Evolutionary conservation across 1,140 invertebrate genomes (phyloP), one percentile per base, ranked within the genome.

Genomic region (Pseudomyrmex flavicornis): DNA sequence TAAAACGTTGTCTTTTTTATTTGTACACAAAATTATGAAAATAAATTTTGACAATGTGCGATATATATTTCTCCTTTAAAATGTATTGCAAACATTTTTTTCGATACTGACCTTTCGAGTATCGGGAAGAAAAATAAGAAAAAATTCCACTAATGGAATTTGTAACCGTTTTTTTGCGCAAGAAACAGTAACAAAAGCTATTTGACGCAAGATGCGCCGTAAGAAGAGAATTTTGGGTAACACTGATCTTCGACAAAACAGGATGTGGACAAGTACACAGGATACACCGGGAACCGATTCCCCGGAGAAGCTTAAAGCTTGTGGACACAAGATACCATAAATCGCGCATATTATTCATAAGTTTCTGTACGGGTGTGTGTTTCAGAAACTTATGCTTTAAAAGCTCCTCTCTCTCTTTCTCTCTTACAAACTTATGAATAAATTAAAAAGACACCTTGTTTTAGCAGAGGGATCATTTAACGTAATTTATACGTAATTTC

Each of bases 321-420:
- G 76, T 79, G 76, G 65, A 80, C 76, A 72, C 76, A 72, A 80
- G 76, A 80, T 59, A 80, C 65, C 65, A 20, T 44, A 46, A 80
- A 22, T 80, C 76, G 66, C 59, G 66, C 66, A 35, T 72, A 66
- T 72, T 70, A 80, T 72, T 80, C 76, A 70, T 35, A 70, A 79
- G 76, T 70, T 61, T 54, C 52, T 59, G 7, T 35, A 66, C 22
- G 46, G 61, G 22, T 35, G 35, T 35, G 20, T 15, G 46, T 58
- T 48, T 10, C 22, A 80, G 46, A 59, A 50, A 80, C 50, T 50
- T 50, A 54, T 22, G 44, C 12, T 59, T 9, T 15, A 7, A 12
- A 20, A 50, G 15, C 66, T 7, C 5, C 5, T 26, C 5, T 7
- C 35, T 7, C 35, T 3, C 13, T 12, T 9, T 15, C 26, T 20